Evolutionary conservation across 1,140 invertebrate species (phyloP), one percentile per base, ranked within the genome.

Genomic region (Manduca sexta): DNA sequence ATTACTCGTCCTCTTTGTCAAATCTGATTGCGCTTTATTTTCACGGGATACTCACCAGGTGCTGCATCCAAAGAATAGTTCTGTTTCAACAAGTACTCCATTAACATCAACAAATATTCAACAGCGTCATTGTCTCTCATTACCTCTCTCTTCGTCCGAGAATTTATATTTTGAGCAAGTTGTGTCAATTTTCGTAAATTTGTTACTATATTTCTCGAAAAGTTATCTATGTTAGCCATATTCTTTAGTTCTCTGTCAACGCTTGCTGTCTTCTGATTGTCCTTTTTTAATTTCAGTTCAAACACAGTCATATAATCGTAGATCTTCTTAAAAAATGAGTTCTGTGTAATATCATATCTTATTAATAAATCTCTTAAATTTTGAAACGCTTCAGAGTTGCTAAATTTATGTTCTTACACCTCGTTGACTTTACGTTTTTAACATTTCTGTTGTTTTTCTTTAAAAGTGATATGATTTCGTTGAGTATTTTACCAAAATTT

Each of bases 1-100:
- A n/a, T n/a, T n/a, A n/a, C n/a, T n/a, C n/a, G n/a, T n/a, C n/a
- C n/a, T n/a, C n/a, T n/a, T n/a, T n/a, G n/a, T n/a, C n/a, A n/a
- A n/a, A n/a, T n/a, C 4, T 26, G 0, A 26, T 5, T 5, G 4
- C 4, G 21, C 0, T 26, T 26, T 26, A 26, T 5, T 8, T 26
- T 26, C 4, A 3, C 33, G 33, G 39, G 15, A n/a, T n/a, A 44
- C 31, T 44, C 62, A 82, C 78, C 70, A 64, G 66, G 75, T 13
- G 56, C 26, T 39, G 41, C 38, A 14, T 66, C 50, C 30, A 65
- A 4, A 6, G 55, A 62, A 41, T 63, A 49, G 17, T 74, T 73
- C 16, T 70, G 68, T 35, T 77, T 78, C 7, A 83, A 34, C 33
- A 83, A 58, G 59, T 72, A 78, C 50, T 83, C 74, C 68, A 83